Base-by-base conservation (phyloP, 2,888 invertebrate genomes). In the Sphaeridia pumilis region DNA sequence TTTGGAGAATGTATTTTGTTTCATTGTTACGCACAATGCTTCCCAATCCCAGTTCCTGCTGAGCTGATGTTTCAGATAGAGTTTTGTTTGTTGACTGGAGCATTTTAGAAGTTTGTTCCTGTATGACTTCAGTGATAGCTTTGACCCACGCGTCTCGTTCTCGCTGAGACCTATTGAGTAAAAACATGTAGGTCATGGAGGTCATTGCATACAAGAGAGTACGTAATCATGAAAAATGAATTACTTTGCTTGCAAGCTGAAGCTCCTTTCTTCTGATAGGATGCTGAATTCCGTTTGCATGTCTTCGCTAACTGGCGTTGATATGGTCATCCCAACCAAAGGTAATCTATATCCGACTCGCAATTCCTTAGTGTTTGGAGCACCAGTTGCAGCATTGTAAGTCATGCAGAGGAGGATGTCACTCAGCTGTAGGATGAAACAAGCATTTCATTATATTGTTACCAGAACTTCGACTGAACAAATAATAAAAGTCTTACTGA, bases 271-370 rank as follows among this genome's bases (percentile, higher is more conserved):
- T 10, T 71, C 71, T 54, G 73, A 73, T 51, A 76, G 74, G 51
- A 78, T 73, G 64, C 72, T 75, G 64, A 78, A 77, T 66, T 78
- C 77, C 63, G 73, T 73, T 57, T 71, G 69, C 63, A 72, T 74
- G 55, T 75, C 76, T 60, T 74, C 74, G 17, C 61, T 59, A 7
- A 66, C 65, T 7, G 59, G 61, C 20, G 70, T 58, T 35, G 65
- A 63, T 44, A 77, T 75, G 67, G 73, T 73, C 75, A 78, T 76
- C 24, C 75, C 75, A 52, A 70, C 67, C 42, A 78, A 66, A 17
- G 76, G 72, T 1, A 78, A 67, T 56, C 73, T 74, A 63, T 76
- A 73, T 60, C 76, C 74, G 35, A 67, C 66, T 60, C 69, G 69
- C n/a, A 71, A 62, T 43, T 65, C 65, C 52, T 59, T 60, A 28